Base-by-base conservation (phyloP, 2,888 invertebrate species). In the Meghimatium bilineatum region DNA sequence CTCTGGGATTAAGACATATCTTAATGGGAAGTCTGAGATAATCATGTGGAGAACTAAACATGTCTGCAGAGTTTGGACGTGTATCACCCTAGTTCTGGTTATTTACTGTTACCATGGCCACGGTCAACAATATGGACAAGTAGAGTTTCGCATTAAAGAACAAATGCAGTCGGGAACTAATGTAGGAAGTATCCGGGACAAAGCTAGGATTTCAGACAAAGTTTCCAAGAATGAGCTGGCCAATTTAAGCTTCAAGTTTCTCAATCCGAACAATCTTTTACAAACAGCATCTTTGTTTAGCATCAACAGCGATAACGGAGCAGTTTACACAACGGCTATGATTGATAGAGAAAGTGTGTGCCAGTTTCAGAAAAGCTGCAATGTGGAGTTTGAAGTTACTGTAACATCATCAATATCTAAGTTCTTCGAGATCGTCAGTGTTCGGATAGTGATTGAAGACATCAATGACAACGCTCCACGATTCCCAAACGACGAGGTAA, bases 321-420 rank as follows among this genome's bases (percentile, higher is more conserved):
- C 87, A n/a, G 84, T 91, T 10, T 89, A 87, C 85, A 87, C 90
- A 34, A 86, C 84, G 12, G 84, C 86, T 34, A 87, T 87, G 77
- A 87, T 91, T 29, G 89, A 91, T 85, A 80, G 91, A 32, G 91
- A 91, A 67, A 82, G 78, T 63, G 85, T 90, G 20, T 90, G 90
- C 80, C 81, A 83, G 77, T 87, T 84, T 56, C 83, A 85, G 29
- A 83, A 82, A 26, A 83, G 77, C 6, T 91, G 91, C 86, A 66
- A 84, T 75, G 86, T 90, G 1, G 85, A 82, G 0, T 87, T 91
- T 38, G 86, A 89, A 26, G 89, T 90, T 29, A 86, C 85, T 20
- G 87, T 88, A 14, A 83, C 83, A 3, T 87, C 87, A 14, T 69
- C 85, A 10, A 84, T 82, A 49, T 84, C 86, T 36, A 84, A 80